Conservation (phyloP, 1,140 invertebrate species). For the Heterodera carotae region DNA sequence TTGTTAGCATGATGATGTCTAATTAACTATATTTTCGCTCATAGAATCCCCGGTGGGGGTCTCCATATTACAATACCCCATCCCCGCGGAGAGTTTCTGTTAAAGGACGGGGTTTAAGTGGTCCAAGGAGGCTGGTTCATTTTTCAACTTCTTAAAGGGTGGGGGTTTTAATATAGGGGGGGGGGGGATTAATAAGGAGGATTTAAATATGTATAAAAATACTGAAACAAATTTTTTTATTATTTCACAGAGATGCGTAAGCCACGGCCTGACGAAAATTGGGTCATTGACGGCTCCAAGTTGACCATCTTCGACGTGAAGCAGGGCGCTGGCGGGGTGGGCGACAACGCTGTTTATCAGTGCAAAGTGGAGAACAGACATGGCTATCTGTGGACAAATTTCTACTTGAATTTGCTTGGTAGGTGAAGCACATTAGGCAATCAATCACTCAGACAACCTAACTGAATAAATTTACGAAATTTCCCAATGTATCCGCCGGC, state of each 20-base stretch:
- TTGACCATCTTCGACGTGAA: slow-evolving; percentile 81
- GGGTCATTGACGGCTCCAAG: slow-evolving; percentile 71
- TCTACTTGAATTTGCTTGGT: slow-evolving; percentile 90
- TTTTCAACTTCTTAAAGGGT: too few species aligned
- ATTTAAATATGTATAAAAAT: too few species aligned
- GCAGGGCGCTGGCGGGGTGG: slow-evolving; percentile 70
- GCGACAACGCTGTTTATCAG: slow-evolving; percentile 93
- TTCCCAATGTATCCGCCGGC: too few species aligned
- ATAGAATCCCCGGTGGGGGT: too few species aligned
- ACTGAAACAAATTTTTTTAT: slow-evolving; percentile 10
- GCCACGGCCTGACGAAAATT: slow-evolving; percentile 67
- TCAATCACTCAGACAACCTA: too few species aligned
- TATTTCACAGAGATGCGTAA: slow-evolving; percentile 57
- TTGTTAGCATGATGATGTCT: neutral
- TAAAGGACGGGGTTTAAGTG: too few species aligned
- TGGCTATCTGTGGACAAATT: slow-evolving; percentile 79
- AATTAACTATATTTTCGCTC: neutral
- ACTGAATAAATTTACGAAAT: too few species aligned
- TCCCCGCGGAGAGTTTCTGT: too few species aligned
- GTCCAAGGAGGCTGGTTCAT: too few species aligned
- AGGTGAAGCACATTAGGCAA: neutral
- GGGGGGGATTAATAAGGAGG: too few species aligned
- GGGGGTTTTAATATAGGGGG: too few species aligned
- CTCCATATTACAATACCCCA: too few species aligned
- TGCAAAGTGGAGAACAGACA: slow-evolving; percentile 96